phyloP scores from a whole-genome alignment of 2,888 invertebrate genomes.

The Lomographa bimaculata region DNA sequence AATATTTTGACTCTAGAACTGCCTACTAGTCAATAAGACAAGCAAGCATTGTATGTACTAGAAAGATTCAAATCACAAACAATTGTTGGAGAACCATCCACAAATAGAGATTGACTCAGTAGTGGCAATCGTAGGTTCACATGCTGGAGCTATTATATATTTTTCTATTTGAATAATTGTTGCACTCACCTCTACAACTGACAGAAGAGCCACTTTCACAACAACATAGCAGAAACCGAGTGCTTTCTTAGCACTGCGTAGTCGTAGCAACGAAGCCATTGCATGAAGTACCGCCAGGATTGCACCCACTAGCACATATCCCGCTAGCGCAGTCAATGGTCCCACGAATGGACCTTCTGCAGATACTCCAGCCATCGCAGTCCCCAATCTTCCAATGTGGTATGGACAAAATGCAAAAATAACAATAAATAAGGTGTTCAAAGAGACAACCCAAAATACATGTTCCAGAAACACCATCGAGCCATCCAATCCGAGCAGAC shows the following conservation, averaged over 20 bases:
- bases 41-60: too few species aligned
- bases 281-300: conserved; percentile 92
- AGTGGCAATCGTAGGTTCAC: too few species aligned
- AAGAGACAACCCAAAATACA: conserved; percentile 99
- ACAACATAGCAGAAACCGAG: conserved; percentile 96
- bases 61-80: too few species aligned
- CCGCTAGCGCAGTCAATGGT: conserved; percentile 94
- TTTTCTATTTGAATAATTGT: too few species aligned
- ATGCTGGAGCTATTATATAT: too few species aligned
- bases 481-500: conserved; percentile 97
- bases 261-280: conserved; percentile 90
- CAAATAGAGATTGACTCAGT: too few species aligned
- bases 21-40: too few species aligned
- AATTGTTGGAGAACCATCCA: too few species aligned
- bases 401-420: conserved; percentile 99
- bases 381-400: conserved; percentile 94
- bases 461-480: conserved; percentile 98
- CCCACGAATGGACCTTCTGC: conserved; percentile 95
- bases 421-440: conserved; percentile 98
- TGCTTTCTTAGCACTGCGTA: conserved; percentile 92
- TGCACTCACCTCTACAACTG: conserved; percentile 96
- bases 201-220: conserved; percentile 95
- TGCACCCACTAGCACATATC: conserved; percentile 95
- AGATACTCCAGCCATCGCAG: conserved; percentile 83
- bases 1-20: too few species aligned